These are phyloP conservation scores for Bergia puertoricense DNA, from an alignment of 92 coral and sea anemone species.

Conservation along the genomic window DNA sequence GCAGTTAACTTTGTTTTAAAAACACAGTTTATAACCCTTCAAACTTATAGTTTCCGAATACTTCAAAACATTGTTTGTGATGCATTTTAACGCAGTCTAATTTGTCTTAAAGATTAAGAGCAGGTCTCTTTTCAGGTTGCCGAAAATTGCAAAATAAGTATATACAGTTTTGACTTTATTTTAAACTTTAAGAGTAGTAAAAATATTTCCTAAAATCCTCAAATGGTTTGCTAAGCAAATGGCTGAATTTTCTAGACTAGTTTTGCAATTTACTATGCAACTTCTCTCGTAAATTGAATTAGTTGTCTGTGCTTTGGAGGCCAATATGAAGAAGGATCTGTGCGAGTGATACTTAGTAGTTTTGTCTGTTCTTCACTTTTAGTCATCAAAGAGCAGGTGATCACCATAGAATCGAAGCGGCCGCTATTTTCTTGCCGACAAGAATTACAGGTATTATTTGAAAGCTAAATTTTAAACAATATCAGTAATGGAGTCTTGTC, in stretches of 20 bases:
- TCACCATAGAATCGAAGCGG: background rate
- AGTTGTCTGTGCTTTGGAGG: background rate
- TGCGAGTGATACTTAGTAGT: background rate
- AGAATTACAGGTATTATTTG: conserved; percentile 7
- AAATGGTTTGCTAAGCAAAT: background rate
- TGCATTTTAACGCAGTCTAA: background rate
- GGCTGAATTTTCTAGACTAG: background rate
- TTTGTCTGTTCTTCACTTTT: background rate
- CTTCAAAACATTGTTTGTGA: background rate
- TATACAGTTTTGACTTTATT: too few relatives aligned
- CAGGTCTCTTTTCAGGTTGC: too few relatives aligned
- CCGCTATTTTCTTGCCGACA: background rate
- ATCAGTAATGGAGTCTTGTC: conserved; percentile 11
- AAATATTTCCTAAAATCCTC: background rate
- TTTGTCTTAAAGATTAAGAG: background rate
- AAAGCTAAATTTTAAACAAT: background rate
- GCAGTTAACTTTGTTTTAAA: too few relatives aligned
- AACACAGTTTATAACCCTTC: too few relatives aligned
- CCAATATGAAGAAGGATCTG: background rate
- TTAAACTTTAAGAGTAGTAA: too few relatives aligned
- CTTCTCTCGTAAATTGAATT: background rate
- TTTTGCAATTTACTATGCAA: too few relatives aligned
- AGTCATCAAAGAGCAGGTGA: background rate
- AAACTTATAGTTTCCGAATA: too few relatives aligned
- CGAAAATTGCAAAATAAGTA: too few relatives aligned